Percentiles rank a stretch among this genome's conserved stretches.
phyloP scores from a whole-genome alignment of 2,113 vertebrate genomes.

The Vulpes vulpes region DNA sequence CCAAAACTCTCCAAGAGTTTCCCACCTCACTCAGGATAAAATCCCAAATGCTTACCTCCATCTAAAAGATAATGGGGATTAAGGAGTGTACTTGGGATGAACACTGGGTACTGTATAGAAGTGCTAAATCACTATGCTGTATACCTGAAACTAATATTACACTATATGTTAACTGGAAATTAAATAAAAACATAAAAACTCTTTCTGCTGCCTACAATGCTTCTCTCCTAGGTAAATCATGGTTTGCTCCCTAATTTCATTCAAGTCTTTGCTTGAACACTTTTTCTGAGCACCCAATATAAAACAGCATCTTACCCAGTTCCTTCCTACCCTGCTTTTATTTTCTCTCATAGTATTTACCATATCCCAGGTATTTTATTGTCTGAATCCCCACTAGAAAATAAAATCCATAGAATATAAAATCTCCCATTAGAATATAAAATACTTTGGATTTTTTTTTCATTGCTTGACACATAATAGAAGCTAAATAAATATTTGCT shows the following conservation, averaged over 20 bases:
- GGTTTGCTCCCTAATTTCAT: background rate
- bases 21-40: background rate
- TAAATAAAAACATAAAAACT: background rate
- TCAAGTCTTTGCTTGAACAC: background rate
- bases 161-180: background rate
- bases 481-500: background rate
- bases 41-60: background rate
- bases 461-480: background rate
- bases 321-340: background rate
- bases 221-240: background rate
- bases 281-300: background rate
- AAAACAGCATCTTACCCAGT: background rate
- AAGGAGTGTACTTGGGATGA: background rate
- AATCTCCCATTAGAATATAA: background rate
- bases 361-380: rapidly evolving
- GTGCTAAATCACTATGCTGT: background rate
- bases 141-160: background rate
- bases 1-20: background rate
- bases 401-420: background rate
- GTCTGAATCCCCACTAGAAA: background rate
- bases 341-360: background rate
- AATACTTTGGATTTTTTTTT: no score
- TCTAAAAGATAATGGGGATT: background rate
- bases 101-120: background rate
- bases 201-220: background rate